A percentile compares a stretch with the other conserved stretches of the same genome.
Evolutionary conservation across 2,888 invertebrate genomes (phyloP).

Genomic region (Leptinotarsa haldemani): DNA sequence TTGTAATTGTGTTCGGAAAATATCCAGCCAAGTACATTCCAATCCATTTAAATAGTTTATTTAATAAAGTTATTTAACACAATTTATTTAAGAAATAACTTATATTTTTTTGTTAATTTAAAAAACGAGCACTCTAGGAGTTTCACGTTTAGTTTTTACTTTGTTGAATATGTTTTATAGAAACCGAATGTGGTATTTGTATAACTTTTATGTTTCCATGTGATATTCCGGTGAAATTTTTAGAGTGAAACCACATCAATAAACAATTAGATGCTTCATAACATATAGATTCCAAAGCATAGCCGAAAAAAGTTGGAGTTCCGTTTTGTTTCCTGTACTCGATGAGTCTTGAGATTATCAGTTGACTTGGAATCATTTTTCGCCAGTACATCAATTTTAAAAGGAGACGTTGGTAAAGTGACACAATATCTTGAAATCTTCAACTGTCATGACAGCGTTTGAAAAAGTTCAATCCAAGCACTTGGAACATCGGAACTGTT

Average conservation of each 20-base stretch:
- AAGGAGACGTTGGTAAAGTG: not conserved
- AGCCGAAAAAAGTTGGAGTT: conserved; percentile 32
- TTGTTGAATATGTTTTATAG: conserved; percentile 42
- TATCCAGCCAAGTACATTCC: conserved; percentile 33
- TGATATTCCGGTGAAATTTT: conserved; percentile 53
- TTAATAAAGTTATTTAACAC: conserved; percentile 44
- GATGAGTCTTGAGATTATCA: not conserved
- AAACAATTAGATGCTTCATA: conserved; percentile 44
- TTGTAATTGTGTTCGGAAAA: conserved; percentile 33
- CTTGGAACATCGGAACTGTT: too few species aligned
- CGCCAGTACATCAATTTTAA: not conserved
- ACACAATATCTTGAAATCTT: not conserved
- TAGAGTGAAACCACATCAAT: conserved; percentile 46
- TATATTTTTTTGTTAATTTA: conserved; percentile 47
- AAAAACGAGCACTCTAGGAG: conserved; percentile 40
- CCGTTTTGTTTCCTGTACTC: not conserved
- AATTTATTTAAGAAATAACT: conserved; percentile 48
- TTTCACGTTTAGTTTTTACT: conserved; percentile 44
- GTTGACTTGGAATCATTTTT: conserved; percentile 3
- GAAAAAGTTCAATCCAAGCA: too few species aligned
- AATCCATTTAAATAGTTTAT: conserved; percentile 40
- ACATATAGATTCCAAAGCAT: conserved; percentile 38
- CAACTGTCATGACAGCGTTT: not conserved
- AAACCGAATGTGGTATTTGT: conserved; percentile 43
- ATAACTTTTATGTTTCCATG: conserved; percentile 51